These are phyloP conservation scores for Nemopilema nomurai DNA, from an alignment of 30 jellyfish, hydroid and myxozoan genomes.

Conservation along the genomic window DNA sequence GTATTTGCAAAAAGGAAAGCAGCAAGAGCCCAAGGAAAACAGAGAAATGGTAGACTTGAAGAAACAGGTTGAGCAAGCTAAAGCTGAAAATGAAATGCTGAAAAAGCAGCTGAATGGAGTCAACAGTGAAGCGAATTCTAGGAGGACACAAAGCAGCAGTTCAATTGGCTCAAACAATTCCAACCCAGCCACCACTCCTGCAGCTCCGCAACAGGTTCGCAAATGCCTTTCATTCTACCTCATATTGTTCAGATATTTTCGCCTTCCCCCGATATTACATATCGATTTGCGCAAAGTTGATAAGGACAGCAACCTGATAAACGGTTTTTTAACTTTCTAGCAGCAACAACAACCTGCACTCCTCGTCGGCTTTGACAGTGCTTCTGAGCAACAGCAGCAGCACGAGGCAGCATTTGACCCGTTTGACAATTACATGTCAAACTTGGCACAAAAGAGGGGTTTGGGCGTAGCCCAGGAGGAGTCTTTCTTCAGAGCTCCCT, in stretches of 20 bases:
- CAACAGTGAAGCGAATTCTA: conserved; percentile 7
- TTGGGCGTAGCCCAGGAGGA: conserved; percentile 29
- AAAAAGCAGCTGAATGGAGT: conserved; percentile 28
- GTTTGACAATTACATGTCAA: conserved; percentile 47
- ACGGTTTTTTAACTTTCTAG: background rate
- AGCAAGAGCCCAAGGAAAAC: conserved; percentile 67
- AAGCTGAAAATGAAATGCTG: conserved; percentile 60
- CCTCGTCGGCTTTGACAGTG: conserved; percentile 26
- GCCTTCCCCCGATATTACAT: no score
- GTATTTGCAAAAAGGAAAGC: conserved; percentile 62
- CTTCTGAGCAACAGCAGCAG: background rate
- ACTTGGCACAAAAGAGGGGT: conserved; percentile 33
- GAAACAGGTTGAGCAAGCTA: conserved; percentile 65
- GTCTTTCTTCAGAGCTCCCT: conserved; percentile 35
- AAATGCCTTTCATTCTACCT: background rate
- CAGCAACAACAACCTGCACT: conserved; percentile 55
- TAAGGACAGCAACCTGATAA: background rate
- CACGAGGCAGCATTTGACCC: conserved; percentile 34
- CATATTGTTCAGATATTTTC: no score
- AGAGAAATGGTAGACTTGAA: conserved; percentile 63
- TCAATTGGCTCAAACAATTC: conserved; percentile 31
- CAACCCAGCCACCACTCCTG: background rate
- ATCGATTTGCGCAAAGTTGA: no score
- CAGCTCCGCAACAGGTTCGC: background rate
- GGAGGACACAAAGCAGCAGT: conserved; percentile 32